phyloP scores from a whole-genome alignment of 2,797 vertebrate species.

The Lycodopsis pacificus region DNA sequence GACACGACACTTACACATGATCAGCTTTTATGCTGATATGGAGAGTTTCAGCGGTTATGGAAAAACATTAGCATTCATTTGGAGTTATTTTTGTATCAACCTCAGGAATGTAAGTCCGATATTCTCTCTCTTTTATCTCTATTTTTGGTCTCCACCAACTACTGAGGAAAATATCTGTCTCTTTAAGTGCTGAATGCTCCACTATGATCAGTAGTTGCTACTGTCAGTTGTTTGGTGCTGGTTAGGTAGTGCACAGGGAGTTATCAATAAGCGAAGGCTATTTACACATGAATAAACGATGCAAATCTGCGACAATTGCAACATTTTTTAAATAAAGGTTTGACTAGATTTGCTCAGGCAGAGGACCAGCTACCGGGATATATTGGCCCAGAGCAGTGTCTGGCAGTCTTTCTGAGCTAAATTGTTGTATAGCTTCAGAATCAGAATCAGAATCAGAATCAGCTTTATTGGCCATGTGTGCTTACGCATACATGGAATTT shows the following conservation, averaged over 20 bases:
- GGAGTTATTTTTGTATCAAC: background rate
- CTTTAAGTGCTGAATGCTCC: background rate
- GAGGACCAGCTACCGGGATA: background rate
- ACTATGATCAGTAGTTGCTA: background rate
- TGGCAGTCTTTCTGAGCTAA: background rate
- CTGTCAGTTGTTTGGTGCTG: background rate
- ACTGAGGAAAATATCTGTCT: background rate
- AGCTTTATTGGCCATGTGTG: no score
- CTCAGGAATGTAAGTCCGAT: background rate
- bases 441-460: no score
- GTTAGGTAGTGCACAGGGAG: background rate
- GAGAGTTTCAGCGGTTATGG: background rate
- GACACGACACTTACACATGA: background rate
- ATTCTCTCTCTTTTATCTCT: background rate
- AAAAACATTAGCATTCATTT: background rate
- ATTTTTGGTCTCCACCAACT: background rate
- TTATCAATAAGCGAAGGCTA: background rate
- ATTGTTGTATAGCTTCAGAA: background rate
- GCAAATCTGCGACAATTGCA: background rate
- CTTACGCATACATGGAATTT: no score
- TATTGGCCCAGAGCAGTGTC: background rate
- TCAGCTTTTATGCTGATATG: background rate
- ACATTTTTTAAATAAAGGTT: background rate
- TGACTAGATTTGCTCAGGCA: background rate
- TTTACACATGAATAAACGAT: background rate